Evolutionary conservation across 30 jellyfish, hydroid and myxozoan genomes (phyloP).

Genomic region (Chironex yamaguchii): DNA sequence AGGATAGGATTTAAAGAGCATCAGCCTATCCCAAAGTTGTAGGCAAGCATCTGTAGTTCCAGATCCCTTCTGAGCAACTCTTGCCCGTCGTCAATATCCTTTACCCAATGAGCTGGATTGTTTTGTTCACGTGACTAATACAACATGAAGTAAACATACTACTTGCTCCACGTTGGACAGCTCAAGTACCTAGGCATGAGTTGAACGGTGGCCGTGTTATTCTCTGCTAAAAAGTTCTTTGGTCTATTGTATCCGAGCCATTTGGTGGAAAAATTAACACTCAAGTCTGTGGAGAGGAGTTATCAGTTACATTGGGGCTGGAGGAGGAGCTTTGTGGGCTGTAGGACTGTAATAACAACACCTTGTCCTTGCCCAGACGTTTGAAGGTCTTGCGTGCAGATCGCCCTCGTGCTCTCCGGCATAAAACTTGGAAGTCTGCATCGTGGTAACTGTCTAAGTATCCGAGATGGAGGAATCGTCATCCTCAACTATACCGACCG

Average conservation of each 20-base stretch:
- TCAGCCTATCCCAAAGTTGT: no score
- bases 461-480: no score
- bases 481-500: slow-evolving; percentile 75
- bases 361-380: neutral
- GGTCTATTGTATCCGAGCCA: no score
- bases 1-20: no score
- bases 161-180: neutral
- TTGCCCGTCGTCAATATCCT: neutral
- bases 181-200: neutral
- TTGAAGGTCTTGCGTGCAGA: neutral
- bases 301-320: neutral
- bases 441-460: no score
- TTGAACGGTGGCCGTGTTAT: no score
- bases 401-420: neutral
- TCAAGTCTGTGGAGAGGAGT: no score
- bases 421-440: no score
- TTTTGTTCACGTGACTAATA: neutral
- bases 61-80: slow-evolving; percentile 1
- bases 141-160: neutral
- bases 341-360: neutral
- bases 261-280: no score
- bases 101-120: neutral
- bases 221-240: no score
- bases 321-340: neutral
- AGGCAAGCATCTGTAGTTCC: no score